These are phyloP conservation scores for Pipistrellus pygmaeus DNA, from an alignment of 2,797 vertebrate species.

Conservation along the genomic window DNA sequence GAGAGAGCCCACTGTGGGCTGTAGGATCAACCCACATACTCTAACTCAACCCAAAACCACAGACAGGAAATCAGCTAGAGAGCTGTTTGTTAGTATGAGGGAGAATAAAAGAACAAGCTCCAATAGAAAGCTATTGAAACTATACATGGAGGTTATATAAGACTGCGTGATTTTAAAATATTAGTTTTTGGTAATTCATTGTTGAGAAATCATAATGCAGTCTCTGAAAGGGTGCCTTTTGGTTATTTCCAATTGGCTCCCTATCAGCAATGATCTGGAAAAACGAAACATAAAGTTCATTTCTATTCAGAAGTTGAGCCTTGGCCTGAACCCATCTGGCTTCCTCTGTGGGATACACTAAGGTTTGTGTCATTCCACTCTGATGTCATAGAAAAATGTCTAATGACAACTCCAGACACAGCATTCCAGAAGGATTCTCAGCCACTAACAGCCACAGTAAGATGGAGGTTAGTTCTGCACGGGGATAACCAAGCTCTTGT, in stretches of 20 bases:
- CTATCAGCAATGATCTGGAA: slow-evolving; percentile 11
- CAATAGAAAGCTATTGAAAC: slow-evolving; percentile 43
- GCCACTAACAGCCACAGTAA: neutral
- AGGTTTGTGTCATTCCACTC: neutral
- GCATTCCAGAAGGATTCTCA: neutral
- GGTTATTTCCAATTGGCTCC: neutral
- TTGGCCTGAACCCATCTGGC: neutral
- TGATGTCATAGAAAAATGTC: neutral
- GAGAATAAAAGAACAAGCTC: neutral
- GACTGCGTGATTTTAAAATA: neutral
- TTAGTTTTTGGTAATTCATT: neutral
- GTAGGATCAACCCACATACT: slow-evolving; percentile 3
- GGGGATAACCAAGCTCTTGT: neutral
- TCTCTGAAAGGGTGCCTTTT: neutral
- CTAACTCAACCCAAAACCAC: slow-evolving; percentile 55
- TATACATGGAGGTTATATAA: neutral
- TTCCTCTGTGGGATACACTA: neutral
- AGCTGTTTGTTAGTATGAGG: slow-evolving; percentile 24
- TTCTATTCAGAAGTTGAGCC: slow-evolving; percentile 11
- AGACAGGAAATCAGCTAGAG: slow-evolving; percentile 37
- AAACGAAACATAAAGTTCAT: neutral
- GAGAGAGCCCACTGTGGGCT: neutral
- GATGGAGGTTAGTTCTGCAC: neutral
- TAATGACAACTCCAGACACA: slow-evolving; percentile 13
- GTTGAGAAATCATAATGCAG: slow-evolving; percentile 24